phyloP scores from a whole-genome alignment of 2,888 invertebrate genomes.

The Herminia tarsipennalis region DNA sequence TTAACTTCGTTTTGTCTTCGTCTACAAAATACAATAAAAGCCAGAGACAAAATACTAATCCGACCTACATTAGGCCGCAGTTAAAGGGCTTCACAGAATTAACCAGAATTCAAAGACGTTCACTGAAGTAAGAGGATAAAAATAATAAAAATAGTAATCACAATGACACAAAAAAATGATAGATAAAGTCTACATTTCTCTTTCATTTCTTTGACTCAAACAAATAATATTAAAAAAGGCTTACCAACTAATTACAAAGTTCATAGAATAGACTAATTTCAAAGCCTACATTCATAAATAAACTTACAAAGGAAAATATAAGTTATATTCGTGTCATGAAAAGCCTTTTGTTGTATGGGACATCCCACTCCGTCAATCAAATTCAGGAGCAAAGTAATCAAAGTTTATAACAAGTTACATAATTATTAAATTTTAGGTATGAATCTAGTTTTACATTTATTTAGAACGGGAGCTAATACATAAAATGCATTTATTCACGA shows the following conservation, averaged over 20 bases:
- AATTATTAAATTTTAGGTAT: conserved; percentile 44
- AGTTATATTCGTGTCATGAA: conserved; percentile 28
- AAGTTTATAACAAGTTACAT: conserved; percentile 59
- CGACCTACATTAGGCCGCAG: conserved; percentile 38
- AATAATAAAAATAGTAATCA: too few relatives aligned
- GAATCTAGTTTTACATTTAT: conserved; percentile 22
- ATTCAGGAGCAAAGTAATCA: conserved; percentile 53
- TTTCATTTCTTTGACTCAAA: too few relatives aligned
- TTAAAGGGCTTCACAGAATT: conserved; percentile 34
- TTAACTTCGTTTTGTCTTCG: conserved; percentile 38
- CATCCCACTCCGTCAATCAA: conserved; percentile 49
- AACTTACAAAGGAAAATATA: conserved; percentile 14
- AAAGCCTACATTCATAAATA: conserved; percentile 11
- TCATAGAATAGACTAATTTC: conserved; percentile 1
- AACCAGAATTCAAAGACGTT: too few relatives aligned
- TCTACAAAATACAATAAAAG: conserved; percentile 45
- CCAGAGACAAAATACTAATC: conserved; percentile 44
- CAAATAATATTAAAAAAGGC: background rate
- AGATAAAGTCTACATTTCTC: too few relatives aligned
- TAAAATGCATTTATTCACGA: conserved; percentile 51
- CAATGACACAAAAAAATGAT: too few relatives aligned
- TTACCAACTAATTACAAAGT: background rate
- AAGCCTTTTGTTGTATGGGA: conserved; percentile 44
- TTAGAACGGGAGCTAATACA: conserved; percentile 33
- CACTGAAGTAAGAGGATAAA: too few relatives aligned